A percentile compares a stretch with the other conserved stretches of the same genome.
Evolutionary conservation across 2,888 invertebrate genomes (phyloP).

Genomic region (Tribolium freemani): DNA sequence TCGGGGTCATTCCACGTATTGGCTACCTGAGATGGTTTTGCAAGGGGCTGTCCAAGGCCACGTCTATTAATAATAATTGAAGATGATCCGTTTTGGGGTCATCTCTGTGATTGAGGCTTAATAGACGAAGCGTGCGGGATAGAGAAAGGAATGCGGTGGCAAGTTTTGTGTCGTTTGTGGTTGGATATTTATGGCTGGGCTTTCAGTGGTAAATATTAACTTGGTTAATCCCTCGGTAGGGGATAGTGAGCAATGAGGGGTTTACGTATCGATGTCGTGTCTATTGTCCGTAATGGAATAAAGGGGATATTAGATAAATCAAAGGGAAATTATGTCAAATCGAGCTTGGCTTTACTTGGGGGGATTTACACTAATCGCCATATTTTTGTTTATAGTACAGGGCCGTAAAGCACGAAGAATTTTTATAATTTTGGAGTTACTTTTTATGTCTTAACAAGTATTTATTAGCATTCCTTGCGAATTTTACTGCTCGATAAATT

Average conservation of each 20-base stretch:
- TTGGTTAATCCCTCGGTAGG: not conserved
- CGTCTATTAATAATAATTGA: not conserved
- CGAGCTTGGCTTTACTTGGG: not conserved
- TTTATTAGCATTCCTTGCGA: not conserved
- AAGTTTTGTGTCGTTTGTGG: not conserved
- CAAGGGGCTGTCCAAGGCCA: not conserved
- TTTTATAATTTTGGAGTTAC: not conserved
- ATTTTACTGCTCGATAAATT: not conserved
- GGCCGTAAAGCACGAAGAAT: not conserved
- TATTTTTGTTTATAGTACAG: too few relatives aligned
- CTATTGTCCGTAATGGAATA: not conserved
- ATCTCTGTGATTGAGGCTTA: not conserved
- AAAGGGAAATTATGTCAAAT: not conserved
- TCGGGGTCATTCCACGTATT: not conserved
- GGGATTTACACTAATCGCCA: not conserved
- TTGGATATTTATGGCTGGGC: not conserved
- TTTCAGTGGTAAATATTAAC: not conserved
- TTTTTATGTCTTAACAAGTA: not conserved
- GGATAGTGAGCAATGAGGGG: not conserved
- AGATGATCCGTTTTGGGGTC: not conserved
- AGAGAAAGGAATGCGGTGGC: not conserved
- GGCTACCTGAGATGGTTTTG: slow-evolving; percentile 1
- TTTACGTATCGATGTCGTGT: not conserved
- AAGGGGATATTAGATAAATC: not conserved
- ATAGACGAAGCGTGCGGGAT: not conserved